These are phyloP conservation scores for Labia minor DNA, from an alignment of 2,888 invertebrate species.

Conservation along the genomic window DNA sequence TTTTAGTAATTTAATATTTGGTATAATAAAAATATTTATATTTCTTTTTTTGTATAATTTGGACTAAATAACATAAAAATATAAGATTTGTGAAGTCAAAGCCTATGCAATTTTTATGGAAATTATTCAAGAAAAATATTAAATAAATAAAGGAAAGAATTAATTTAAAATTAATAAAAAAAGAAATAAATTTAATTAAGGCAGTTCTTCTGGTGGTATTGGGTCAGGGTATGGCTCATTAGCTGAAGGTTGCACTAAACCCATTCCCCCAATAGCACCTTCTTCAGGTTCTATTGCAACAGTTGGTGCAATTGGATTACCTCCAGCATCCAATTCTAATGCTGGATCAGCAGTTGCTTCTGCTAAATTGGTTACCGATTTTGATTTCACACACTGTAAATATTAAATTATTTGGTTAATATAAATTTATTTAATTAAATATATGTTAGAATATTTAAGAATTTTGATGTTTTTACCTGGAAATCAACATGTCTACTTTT, in stretches of 20 bases:
- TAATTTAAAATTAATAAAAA: slow-evolving; percentile 17
- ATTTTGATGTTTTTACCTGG: slow-evolving; percentile 34
- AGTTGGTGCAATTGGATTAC: slow-evolving; percentile 36
- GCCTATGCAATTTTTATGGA: neutral
- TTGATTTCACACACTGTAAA: slow-evolving; percentile 88
- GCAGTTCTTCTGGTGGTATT: slow-evolving; percentile 25
- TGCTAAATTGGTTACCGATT: slow-evolving; percentile 92
- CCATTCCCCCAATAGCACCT: slow-evolving; percentile 25
- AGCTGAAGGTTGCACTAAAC: slow-evolving; percentile 23
- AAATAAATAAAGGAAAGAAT: slow-evolving; percentile 17
- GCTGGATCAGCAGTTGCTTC: slow-evolving; percentile 89
- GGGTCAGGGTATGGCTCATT: slow-evolving; percentile 26
- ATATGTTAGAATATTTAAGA: too few species aligned
- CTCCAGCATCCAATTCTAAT: slow-evolving; percentile 52
- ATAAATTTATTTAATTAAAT: too few species aligned
- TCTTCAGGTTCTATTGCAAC: slow-evolving; percentile 24
- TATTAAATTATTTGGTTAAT: slow-evolving; percentile 15
- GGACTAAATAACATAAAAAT: neutral
- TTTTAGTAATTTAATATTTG: neutral
- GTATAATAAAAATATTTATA: slow-evolving; percentile 8
- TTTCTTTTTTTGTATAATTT: neutral
- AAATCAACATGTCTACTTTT: slow-evolving; percentile 98
- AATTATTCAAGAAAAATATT: too few species aligned
- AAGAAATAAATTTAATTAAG: slow-evolving; percentile 8
- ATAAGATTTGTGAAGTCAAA: neutral